Conservation (phyloP, 2,797 vertebrate species). For the Thripadectes ignobilis region DNA sequence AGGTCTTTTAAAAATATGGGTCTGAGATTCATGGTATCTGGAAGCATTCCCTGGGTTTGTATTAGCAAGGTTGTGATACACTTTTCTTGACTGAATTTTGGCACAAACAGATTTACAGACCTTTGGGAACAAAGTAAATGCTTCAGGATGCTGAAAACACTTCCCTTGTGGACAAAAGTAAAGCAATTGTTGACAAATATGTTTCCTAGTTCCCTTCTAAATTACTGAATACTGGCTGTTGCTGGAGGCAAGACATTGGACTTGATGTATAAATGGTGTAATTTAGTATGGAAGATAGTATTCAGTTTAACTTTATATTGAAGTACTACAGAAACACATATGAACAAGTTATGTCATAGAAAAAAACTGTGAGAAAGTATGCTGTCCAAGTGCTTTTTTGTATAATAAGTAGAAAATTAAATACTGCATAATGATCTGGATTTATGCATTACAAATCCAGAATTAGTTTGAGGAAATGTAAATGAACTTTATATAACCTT, state of each 20-base stretch:
- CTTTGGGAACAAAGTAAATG: not conserved
- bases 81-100: not conserved
- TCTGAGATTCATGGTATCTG: not conserved
- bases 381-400: not conserved
- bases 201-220: conserved; percentile 3
- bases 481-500: not conserved
- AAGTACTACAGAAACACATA: not conserved
- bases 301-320: not conserved
- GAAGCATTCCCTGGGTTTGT: not conserved
- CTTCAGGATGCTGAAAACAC: not conserved
- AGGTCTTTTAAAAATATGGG: not conserved
- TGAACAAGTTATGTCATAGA: not conserved
- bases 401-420: not conserved
- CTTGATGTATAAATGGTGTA: not conserved
- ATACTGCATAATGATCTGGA: not conserved
- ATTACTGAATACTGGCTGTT: not conserved
- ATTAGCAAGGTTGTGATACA: not conserved
- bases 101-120: not conserved
- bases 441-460: not conserved
- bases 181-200: not conserved
- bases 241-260: conserved; percentile 1
- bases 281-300: not conserved
- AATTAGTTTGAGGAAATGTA: not conserved
- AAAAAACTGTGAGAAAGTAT: not conserved
- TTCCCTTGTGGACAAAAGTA: not conserved